phyloP scores from a whole-genome alignment of 2,113 vertebrate species.

The Notothenia rossii region DNA sequence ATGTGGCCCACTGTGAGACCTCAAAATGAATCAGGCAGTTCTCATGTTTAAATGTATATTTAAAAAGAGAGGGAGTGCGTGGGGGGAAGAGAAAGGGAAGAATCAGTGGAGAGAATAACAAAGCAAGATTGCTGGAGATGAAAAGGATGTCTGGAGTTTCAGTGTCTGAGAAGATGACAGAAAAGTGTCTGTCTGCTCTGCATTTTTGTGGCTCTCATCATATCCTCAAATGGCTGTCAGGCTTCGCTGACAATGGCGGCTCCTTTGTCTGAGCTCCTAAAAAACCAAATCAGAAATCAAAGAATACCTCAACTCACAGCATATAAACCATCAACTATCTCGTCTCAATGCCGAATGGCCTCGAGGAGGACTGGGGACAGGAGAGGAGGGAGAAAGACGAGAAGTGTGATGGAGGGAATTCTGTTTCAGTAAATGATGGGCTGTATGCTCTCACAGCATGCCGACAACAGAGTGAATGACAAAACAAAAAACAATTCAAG shows the following conservation, averaged over 20 bases:
- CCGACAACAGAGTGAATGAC: constrained; percentile 38
- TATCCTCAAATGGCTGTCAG: constrained; percentile 61
- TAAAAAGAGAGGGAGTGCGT: constrained; percentile 28
- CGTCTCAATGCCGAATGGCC: constrained; percentile 57
- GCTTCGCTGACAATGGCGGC: constrained; percentile 52
- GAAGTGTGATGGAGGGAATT: constrained; percentile 43
- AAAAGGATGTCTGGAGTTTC: constrained; percentile 61
- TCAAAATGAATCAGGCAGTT: constrained; percentile 55
- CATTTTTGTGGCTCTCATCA: constrained; percentile 53
- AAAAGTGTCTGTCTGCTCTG: constrained; percentile 50
- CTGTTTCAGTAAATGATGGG: constrained; percentile 56
- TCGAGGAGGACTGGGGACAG: constrained; percentile 24
- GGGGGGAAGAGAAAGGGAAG: constrained; percentile 13
- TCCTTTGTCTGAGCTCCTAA: constrained; percentile 44
- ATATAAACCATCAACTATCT: constrained; percentile 39
- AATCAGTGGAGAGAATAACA: constrained; percentile 55
- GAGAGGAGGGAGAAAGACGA: constrained; percentile 29
- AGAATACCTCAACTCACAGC: constrained; percentile 51
- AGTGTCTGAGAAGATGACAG: constrained; percentile 58
- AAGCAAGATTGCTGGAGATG: constrained; percentile 59
- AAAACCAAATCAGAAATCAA: constrained; percentile 68
- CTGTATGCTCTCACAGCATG: constrained; percentile 37
- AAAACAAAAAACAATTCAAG: constrained; percentile 23
- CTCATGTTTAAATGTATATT: constrained; percentile 77
- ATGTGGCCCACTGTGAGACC: constrained; percentile 55